These are phyloP conservation scores for Disparrhopalites patrizii DNA, from an alignment of 2,888 invertebrate genomes.

Conservation along the genomic window DNA sequence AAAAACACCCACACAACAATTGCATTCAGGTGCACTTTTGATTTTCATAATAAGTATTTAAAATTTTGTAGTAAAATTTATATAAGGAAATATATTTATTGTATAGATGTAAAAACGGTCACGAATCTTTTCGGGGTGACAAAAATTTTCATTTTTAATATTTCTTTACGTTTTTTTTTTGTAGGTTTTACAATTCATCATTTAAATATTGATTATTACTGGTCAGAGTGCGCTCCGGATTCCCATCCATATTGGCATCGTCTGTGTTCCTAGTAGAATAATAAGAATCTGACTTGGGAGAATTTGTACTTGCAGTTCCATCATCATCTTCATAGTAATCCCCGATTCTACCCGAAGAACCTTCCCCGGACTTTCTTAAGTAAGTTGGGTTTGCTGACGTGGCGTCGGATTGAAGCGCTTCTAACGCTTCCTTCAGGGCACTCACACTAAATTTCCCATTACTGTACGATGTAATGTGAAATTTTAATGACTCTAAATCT, in stretches of 20 bases:
- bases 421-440: slow-evolving; percentile 23
- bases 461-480: slow-evolving; percentile 38
- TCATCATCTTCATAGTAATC: background rate
- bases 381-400: background rate
- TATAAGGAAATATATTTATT: no score
- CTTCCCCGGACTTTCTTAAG: background rate
- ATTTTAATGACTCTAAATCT: slow-evolving; percentile 44
- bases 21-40: no score
- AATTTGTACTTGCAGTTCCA: slow-evolving; percentile 19
- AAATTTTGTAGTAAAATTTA: no score
- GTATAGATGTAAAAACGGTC: no score
- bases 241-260: slow-evolving; percentile 14
- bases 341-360: background rate
- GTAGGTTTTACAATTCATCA: slow-evolving; percentile 4
- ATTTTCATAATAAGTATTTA: no score
- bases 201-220: slow-evolving; percentile 5
- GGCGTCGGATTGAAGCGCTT: slow-evolving; percentile 9
- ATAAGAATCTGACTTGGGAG: background rate
- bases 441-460: slow-evolving; percentile 27
- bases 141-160: no score
- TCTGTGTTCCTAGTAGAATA: slow-evolving; percentile 1
- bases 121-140: no score
- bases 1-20: no score
- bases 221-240: slow-evolving; percentile 5
- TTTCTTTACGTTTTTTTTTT: no score